Evolutionary conservation across 23 tunicate genomes (phyloP), one percentile per base, ranked within the genome.

Genomic region (Botrylloides violaceus): DNA sequence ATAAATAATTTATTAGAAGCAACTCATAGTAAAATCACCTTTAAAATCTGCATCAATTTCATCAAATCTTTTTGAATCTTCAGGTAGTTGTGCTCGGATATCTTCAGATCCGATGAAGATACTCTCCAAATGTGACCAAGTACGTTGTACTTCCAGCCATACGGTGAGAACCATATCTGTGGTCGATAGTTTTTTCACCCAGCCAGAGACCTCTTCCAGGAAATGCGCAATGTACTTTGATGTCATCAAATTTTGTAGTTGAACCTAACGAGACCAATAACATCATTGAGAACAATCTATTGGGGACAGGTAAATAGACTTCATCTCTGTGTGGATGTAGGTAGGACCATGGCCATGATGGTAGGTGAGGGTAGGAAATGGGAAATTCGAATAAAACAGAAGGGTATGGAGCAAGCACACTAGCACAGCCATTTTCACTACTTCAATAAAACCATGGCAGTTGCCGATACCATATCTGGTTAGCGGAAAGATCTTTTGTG

Each of bases 161-260:
- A 93, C 77, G n/a, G 94, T 76, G 18, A 93, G 83, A 33, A 86
- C 94, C 3, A 84, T 60, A 59, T 93, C 98, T 21, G 98, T 72
- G 27, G 89, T 81, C 3, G 98, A 93, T 0, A 93, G 66, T 61
- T 93, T 93, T 29, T 78, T 81, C 0, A 84, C 94, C 98, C 98
- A 93, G 12, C 86, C 88, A 6, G 98, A 93, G 2, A 93, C 98
- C 66, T 81, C 94, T 50, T 93, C 98, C 59, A 93, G 84, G 78
- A 93, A 93, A 66, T 85, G 94, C 29, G 88, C 94, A 53, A 93
- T 93, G 94, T 82, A 93, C 66, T 93, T 93, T n/a, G 98, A 93
- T 30, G 98, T 93, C 98, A 93, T 93, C 63, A 93, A 75, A 59
- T 85, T 93, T 73, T 93, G 98, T 20, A 93, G 98, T 68, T 93